Conservation (phyloP, 2,888 invertebrate species). For the Entomobrya multifasciata region DNA sequence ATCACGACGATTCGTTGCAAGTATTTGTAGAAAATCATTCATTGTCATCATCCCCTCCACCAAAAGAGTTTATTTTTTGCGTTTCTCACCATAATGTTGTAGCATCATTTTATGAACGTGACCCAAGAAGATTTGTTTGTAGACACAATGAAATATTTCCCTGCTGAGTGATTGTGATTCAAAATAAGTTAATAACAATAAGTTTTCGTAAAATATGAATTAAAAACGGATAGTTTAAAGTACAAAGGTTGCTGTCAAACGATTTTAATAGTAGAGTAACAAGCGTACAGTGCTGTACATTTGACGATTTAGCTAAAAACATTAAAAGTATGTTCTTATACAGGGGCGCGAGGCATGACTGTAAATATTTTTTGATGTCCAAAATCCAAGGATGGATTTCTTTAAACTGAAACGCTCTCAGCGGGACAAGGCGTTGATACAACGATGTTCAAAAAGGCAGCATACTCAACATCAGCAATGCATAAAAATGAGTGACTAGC, state of each 20-base stretch:
- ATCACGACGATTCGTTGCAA: not conserved
- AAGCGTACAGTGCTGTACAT: no score
- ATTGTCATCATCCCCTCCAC: not conserved
- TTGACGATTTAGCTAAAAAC: no score
- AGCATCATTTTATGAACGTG: not conserved
- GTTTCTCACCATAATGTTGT: no score
- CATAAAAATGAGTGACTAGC: slow-evolving; percentile 32
- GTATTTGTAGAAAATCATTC: not conserved
- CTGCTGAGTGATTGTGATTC: not conserved
- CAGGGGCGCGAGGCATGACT: not conserved
- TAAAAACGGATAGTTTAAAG: not conserved
- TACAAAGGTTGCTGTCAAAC: no score
- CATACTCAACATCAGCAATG: not conserved
- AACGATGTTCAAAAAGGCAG: not conserved
- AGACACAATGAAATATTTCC: not conserved
- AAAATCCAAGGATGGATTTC: slow-evolving; percentile 20
- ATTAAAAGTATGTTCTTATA: no score
- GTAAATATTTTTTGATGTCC: slow-evolving; percentile 8
- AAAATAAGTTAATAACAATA: not conserved
- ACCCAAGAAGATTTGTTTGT: not conserved
- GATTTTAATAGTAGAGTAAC: no score
- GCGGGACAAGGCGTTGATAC: slow-evolving; percentile 44
- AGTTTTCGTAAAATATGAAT: not conserved
- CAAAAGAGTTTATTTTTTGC: not conserved
- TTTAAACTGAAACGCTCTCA: not conserved